Evolutionary conservation across 2,797 vertebrate genomes (phyloP), one percentile per base, ranked within the genome.

Genomic region (Pantherophis alleghaniensis): DNA sequence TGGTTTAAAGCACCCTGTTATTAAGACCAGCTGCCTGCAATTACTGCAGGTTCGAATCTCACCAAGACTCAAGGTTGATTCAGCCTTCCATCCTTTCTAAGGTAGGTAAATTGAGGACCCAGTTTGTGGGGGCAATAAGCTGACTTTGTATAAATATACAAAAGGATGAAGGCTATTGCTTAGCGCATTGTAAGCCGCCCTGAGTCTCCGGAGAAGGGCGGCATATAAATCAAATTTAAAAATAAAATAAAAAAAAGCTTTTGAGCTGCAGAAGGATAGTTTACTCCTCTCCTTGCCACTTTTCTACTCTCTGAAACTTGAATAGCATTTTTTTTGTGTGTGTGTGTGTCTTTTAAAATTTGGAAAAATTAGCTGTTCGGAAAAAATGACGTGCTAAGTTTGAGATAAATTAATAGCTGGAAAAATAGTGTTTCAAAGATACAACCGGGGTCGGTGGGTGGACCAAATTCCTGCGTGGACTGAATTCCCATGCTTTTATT

Each of bases 401-500:
- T 20, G n/a, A 74, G 69, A 20, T 74, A 32, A 37, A 20, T 37
- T 18, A 37, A 74, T 20, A 16, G 32, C 69, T 74, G 16, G 32
- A 37, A 37, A 74, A 74, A 37, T 32, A 74, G 4, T 1, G 61
- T 56, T 47, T 20, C 53, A 20, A 26, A 55, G 61, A 74, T 57
- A 88, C 16, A 14, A 32, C 69, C 2, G 92, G 95, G 94, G 97
- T 93, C 95, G 95, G 94, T 95, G 96, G 94, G 95, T 22, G 1
- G 91, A 94, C 28, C 91, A 95, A 94, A 94, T 88, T 95, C 96
- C 95, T 95, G 96, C 92, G 93, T 96, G 95, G 92, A 61, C 95
- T 93, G 95, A 94, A 96, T 95, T 96, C 96, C 95, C 96, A 95
- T 96, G 94, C 94, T 96, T 95, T 94, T 96, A 96, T 74, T 24